phyloP scores from a whole-genome alignment of 1,140 invertebrate species.

The Aphelinus atriplicis region DNA sequence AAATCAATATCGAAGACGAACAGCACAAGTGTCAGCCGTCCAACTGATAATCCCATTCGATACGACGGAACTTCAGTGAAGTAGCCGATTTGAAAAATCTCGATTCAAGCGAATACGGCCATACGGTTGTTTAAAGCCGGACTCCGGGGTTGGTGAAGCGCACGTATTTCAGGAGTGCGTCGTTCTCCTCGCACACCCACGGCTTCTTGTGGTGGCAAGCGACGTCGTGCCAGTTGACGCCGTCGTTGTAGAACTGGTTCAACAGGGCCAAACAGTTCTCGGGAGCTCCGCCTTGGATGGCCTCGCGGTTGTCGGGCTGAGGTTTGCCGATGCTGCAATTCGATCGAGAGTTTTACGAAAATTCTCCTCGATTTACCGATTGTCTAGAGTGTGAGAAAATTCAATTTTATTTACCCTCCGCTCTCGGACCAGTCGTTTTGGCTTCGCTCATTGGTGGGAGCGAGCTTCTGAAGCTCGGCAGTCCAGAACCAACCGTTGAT shows the following conservation, averaged over 20 bases:
- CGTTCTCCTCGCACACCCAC: slow-evolving; percentile 85
- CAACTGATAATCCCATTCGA: too few species aligned
- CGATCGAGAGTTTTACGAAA: not conserved
- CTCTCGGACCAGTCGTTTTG: slow-evolving; percentile 86
- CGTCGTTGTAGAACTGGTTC: slow-evolving; percentile 88
- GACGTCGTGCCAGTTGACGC: slow-evolving; percentile 88
- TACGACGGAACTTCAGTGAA: not conserved
- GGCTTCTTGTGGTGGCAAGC: slow-evolving; percentile 86
- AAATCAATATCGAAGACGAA: too few species aligned
- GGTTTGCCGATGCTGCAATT: slow-evolving; percentile 73
- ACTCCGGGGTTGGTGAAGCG: slow-evolving; percentile 80
- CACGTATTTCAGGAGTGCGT: slow-evolving; percentile 81
- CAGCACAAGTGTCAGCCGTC: too few species aligned
- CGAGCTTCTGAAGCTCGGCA: slow-evolving; percentile 80
- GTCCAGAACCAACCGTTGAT: slow-evolving; percentile 91
- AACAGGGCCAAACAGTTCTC: slow-evolving; percentile 83
- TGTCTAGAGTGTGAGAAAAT: not conserved
- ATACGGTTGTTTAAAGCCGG: slow-evolving; percentile 60
- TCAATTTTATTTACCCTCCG: slow-evolving; percentile 69
- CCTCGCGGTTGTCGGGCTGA: slow-evolving; percentile 84
- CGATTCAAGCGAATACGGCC: not conserved
- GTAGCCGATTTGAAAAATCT: not conserved
- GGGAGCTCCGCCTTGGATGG: slow-evolving; percentile 78
- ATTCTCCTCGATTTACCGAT: not conserved
- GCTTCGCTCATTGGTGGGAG: slow-evolving; percentile 77